phyloP scores from a whole-genome alignment of 2,113 vertebrate species.

The Nycticebus coucang region DNA sequence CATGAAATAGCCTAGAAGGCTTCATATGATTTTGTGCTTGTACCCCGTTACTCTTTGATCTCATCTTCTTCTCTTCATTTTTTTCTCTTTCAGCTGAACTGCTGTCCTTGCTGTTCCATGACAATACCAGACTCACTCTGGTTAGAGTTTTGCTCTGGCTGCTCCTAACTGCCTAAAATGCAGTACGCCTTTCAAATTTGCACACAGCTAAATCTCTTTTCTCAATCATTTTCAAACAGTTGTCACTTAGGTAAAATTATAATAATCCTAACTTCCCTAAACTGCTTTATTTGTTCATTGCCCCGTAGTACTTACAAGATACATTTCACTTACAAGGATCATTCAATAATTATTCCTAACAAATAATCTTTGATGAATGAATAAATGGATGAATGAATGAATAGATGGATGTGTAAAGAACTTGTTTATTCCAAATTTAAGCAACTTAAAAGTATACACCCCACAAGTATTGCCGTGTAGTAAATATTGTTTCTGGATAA shows the following conservation, averaged over 20 bases:
- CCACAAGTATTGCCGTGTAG: background rate
- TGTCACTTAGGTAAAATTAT: background rate
- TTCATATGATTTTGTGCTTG: background rate
- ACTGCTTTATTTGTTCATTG: background rate
- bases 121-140: background rate
- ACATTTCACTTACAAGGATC: background rate
- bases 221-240: background rate
- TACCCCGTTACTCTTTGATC: background rate
- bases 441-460: background rate
- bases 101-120: background rate
- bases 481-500: background rate
- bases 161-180: background rate
- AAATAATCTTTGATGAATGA: background rate
- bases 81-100: background rate
- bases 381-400: background rate
- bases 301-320: background rate
- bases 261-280: background rate
- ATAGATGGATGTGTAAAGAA: background rate
- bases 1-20: background rate
- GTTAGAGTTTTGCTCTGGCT: background rate
- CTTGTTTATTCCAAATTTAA: background rate
- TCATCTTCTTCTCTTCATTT: background rate
- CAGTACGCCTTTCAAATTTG: background rate
- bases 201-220: background rate
- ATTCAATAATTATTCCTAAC: background rate